A percentile compares a stretch with the other conserved stretches of the same genome.
These are phyloP conservation scores for Cataglyphis albicans DNA, from an alignment of 2,888 invertebrate genomes.

Conservation along the genomic window DNA sequence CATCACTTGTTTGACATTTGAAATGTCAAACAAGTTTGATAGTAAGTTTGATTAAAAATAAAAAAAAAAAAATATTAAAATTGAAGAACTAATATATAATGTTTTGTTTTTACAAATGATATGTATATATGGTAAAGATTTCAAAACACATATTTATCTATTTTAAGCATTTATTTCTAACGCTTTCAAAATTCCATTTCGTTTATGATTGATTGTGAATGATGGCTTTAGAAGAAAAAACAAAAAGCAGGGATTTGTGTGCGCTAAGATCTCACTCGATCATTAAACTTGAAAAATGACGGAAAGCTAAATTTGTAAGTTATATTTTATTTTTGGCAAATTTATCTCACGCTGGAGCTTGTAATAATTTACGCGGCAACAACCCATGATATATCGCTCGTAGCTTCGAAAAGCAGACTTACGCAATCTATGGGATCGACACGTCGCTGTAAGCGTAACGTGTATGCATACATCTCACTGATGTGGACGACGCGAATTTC, in stretches of 20 bases:
- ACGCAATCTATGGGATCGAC: conserved; percentile 34
- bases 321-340: not conserved
- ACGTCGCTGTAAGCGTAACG: conserved; percentile 1
- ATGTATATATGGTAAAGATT: not conserved
- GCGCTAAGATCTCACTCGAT: not conserved
- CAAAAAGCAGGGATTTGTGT: not conserved
- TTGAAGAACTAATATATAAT: not conserved
- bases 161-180: not conserved
- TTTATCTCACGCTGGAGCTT: not conserved
- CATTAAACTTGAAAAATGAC: not conserved
- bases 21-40: not conserved
- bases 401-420: conserved; percentile 6
- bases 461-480: not conserved
- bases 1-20: not conserved
- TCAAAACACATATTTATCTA: not conserved
- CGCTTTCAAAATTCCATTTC: not conserved
- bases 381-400: not conserved
- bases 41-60: not conserved
- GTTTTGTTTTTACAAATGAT: not conserved
- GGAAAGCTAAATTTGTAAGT: not conserved
- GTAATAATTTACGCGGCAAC: conserved; percentile 18
- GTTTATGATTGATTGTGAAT: conserved; percentile 3
- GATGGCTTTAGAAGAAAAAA: not conserved
- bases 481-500: conserved; percentile 37
- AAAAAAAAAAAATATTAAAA: not conserved